These are phyloP conservation scores for Myioborus melanocephalus DNA, from an alignment of 2,797 vertebrate species.

Conservation along the genomic window DNA sequence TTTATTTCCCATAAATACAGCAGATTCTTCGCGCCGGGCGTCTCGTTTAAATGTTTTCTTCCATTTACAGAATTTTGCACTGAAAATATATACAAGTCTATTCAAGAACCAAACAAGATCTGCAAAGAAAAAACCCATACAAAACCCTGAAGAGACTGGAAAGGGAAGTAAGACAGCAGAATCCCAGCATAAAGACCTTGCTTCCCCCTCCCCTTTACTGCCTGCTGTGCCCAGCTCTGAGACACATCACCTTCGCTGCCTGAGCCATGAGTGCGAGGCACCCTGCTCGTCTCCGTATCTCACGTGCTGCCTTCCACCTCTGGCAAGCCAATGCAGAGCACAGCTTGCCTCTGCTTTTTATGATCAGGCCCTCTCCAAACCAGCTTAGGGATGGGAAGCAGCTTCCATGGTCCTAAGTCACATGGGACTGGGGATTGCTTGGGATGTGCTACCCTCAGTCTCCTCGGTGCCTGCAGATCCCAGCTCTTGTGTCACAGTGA, in stretches of 20 bases:
- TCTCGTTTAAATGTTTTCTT: slow-evolving; percentile 45
- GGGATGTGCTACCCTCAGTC: not conserved
- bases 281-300: not conserved
- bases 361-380: not conserved
- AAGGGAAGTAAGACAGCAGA: slow-evolving; percentile 61
- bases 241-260: not conserved
- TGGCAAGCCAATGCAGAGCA: not conserved
- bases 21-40: slow-evolving; percentile 62
- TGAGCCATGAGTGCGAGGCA: not conserved
- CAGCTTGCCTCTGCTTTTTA: not conserved
- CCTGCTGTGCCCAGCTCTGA: not conserved
- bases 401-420: not conserved
- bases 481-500: slow-evolving; percentile 50
- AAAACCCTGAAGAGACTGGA: slow-evolving; percentile 66
- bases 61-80: slow-evolving; percentile 65
- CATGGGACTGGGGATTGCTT: not conserved
- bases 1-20: slow-evolving; percentile 76
- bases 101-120: slow-evolving; percentile 69
- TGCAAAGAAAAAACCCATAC: slow-evolving; percentile 59
- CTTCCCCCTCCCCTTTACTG: slow-evolving; percentile 2
- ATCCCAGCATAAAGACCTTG: slow-evolving; percentile 3
- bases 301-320: not conserved
- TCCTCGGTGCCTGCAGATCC: slow-evolving; percentile 16
- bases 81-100: slow-evolving; percentile 71
- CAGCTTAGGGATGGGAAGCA: not conserved